phyloP scores from a whole-genome alignment of 2,888 invertebrate genomes.

The Zele albiditarsus region DNA sequence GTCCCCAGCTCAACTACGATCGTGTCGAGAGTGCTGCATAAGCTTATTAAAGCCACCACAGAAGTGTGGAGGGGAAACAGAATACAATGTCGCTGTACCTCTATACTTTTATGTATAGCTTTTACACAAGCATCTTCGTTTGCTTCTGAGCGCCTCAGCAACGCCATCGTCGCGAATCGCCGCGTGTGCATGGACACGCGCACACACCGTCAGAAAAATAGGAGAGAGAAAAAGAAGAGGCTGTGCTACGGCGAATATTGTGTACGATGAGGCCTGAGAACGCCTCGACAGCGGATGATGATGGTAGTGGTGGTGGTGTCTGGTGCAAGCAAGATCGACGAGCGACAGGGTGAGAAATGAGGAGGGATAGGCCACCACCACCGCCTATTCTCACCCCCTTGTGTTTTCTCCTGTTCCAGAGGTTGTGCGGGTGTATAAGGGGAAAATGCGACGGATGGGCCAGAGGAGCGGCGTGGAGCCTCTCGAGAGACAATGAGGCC shows the following conservation, averaged over 20 bases:
- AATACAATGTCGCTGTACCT: background rate
- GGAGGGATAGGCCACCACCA: slow-evolving; percentile 28
- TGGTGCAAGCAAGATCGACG: slow-evolving; percentile 31
- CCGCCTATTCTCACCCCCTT: background rate
- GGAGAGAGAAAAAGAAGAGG: slow-evolving; percentile 5
- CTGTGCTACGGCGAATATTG: slow-evolving; percentile 12
- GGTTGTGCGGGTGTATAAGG: slow-evolving; percentile 31
- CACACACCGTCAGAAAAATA: background rate
- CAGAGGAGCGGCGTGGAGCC: slow-evolving; percentile 62
- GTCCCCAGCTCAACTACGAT: slow-evolving; percentile 37
- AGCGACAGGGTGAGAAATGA: slow-evolving; percentile 21
- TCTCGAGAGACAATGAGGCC: slow-evolving; percentile 73
- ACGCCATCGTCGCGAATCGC: slow-evolving; percentile 12
- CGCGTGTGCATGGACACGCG: slow-evolving; percentile 1
- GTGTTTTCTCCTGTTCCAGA: slow-evolving; percentile 21
- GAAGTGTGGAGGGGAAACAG: slow-evolving; percentile 43
- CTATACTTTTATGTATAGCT: slow-evolving; percentile 18
- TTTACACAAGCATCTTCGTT: slow-evolving; percentile 24
- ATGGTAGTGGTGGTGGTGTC: slow-evolving; percentile 23
- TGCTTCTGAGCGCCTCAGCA: slow-evolving; percentile 15
- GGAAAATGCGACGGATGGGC: slow-evolving; percentile 42
- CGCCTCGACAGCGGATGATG: slow-evolving; percentile 7
- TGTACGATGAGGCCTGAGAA: slow-evolving; percentile 20
- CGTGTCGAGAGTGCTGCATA: slow-evolving; percentile 69
- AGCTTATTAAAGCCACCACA: slow-evolving; percentile 65